These are phyloP conservation scores for Gambusia yucatana DNA, from an alignment of 2,797 vertebrate species.

Conservation along the genomic window DNA sequence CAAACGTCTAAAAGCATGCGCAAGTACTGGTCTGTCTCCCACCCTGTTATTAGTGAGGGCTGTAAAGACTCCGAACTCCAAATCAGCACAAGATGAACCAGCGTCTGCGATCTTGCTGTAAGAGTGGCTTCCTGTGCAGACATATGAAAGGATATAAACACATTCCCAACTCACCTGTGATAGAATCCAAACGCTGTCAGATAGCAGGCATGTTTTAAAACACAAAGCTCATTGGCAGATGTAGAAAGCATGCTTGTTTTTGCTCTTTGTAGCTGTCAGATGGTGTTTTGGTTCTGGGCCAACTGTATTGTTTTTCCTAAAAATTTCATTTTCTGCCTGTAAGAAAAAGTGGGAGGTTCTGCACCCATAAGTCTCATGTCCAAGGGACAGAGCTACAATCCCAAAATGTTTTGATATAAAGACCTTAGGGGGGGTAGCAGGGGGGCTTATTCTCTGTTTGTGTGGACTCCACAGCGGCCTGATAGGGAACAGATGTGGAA, in stretches of 20 bases:
- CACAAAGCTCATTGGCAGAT: conserved; percentile 2
- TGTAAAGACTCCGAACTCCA: conserved; percentile 77
- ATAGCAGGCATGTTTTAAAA: conserved; percentile 35
- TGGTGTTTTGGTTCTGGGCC: conserved; percentile 9
- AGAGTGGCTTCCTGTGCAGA: conserved; percentile 35
- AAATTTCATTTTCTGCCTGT: conserved; percentile 20
- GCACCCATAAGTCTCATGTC: conserved; percentile 47
- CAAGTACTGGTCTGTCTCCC: conserved; percentile 48
- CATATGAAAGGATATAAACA: conserved; percentile 31
- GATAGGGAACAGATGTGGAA: conserved; percentile 92
- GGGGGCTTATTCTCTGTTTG: conserved; percentile 80
- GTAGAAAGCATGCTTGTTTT: conserved; percentile 14
- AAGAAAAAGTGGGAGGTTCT: conserved; percentile 25
- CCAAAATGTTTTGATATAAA: conserved; percentile 86
- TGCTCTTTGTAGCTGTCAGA: conserved; percentile 18
- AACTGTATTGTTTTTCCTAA: conserved; percentile 28
- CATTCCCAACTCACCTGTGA: conserved; percentile 48
- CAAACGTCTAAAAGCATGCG: conserved; percentile 2
- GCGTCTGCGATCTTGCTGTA: conserved; percentile 70
- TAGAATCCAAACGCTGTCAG: conserved; percentile 21
- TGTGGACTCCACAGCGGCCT: conserved; percentile 82
- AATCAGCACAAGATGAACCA: conserved; percentile 78
- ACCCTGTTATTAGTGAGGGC: conserved; percentile 75
- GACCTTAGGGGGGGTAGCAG: conserved; percentile 75
- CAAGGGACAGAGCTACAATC: conserved; percentile 78